Base-by-base conservation (phyloP, 2,888 invertebrate genomes). In the Phorcus lineatus region DNA sequence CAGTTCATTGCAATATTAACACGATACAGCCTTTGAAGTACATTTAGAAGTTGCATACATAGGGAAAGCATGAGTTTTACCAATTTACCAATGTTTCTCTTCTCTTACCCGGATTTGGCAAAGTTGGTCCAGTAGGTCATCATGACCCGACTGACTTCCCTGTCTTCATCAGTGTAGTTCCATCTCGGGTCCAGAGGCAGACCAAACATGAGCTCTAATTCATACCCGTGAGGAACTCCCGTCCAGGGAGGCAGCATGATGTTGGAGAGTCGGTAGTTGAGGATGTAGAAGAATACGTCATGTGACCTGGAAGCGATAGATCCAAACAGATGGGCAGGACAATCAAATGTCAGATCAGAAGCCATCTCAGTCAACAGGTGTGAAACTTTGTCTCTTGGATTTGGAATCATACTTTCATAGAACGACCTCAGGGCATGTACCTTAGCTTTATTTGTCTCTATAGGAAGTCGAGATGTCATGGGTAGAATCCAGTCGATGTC, bases 101-200 rank as follows among this genome's bases (percentile, higher is more conserved):
- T 13, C 16, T 31, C 81, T 85, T 94, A 98, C 98, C 98, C 98
- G 85, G 96, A 96, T 94, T 97, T 96, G 67, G 97, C 98, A 92
- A 98, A 98, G 93, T 98, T 98, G 0, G 97, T 96, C 98, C 98
- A 98, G 93, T 97, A 97, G 91, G 96, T 95, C 97, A 98, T 97
- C 93, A 98, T 96, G 84, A 96, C 94, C 92, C 95, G 95, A 91
- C 97, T 96, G 86, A 98, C 95, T 87, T 96, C 95, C 40, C 96
- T 95, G 93, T 98, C 98, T 89, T 96, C 96, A 0, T 95, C 95
- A 13, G 96, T 96, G 94, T 97, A 97, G 93, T 96, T 95, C n/a
- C 80, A 77, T 16, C 40, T 76, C n/a, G 77, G 66, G 19, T 97
- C 81, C 24, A 89, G 80, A 9, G 90, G 90, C 40, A 80, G 70